Evolutionary conservation across 2,113 vertebrate genomes (phyloP), one percentile per base, ranked within the genome.

Genomic region (Platichthys flesus): DNA sequence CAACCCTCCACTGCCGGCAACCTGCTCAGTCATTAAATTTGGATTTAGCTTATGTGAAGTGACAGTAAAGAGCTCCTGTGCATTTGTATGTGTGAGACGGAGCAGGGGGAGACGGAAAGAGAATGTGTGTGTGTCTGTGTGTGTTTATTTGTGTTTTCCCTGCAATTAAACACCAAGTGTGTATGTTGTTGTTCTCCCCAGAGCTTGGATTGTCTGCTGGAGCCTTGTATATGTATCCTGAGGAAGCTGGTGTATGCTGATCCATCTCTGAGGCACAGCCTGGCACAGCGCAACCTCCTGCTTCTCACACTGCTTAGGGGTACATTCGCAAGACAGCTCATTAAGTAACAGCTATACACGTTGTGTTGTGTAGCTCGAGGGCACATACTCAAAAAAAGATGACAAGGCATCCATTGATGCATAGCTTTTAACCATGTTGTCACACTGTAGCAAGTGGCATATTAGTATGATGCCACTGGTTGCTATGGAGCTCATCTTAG

Each of bases 211-310:
- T 93, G 95, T 79, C 84, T 99, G 63, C 67, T 94, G 63, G 94
- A 94, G 63, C 94, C 97, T 0, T 95, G 96, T 75, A 85, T 97
- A 16, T 89, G 85, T 0, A 91, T 99, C 28, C 88, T 99, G 73
- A 94, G 97, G 81, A 98, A 98, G 85, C 86, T 99, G 66, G 88
- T 96, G 20, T 96, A 88, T 42, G 95, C 93, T 0, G 98, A 99
- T 88, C 92, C 95, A 0, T 89, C 59, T 47, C 82, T 95, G 81
- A 96, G 98, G 35, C 88, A 85, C 63, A 91, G 93, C 51, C 93
- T 99, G 54, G 95, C 96, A 2, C 94, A 96, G 56, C 92, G 92
- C 31, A 78, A 95, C 61, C 89, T 92, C 72, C 81, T 97, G 61
- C 91, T 99, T 69, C 93, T 95, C 75, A 77, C 91, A 16, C 87